Conservation (phyloP, 2,797 vertebrate species). For the Sciaenops ocellatus region DNA sequence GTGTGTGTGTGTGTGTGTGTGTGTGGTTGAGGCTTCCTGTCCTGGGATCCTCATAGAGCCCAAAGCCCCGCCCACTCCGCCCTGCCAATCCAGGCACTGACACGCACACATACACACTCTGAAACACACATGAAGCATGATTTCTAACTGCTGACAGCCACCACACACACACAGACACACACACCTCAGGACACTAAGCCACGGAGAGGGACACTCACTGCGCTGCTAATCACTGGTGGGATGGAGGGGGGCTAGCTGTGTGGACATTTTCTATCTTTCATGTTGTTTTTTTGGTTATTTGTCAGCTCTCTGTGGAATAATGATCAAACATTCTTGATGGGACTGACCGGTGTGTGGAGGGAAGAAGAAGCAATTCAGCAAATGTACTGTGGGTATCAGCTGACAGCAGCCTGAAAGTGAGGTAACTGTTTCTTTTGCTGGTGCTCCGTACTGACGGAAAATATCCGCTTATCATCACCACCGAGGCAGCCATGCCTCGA, state of each 20-base stretch:
- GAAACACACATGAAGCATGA: constrained; percentile 69
- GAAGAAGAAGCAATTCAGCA: constrained; percentile 10
- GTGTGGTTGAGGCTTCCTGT: constrained; percentile 57
- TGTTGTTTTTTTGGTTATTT: neutral
- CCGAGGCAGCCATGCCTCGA: constrained; percentile 50
- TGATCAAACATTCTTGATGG: constrained; percentile 37
- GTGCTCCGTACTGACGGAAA: neutral
- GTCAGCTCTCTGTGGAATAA: constrained; percentile 47
- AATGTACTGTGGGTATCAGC: neutral
- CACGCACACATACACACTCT: constrained; percentile 58
- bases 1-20: constrained; percentile 1
- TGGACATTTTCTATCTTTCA: constrained; percentile 43
- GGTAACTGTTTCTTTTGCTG: constrained; percentile 8
- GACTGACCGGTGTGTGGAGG: constrained; percentile 20
- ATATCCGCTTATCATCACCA: neutral
- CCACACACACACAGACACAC: constrained; percentile 29
- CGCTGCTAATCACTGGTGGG: constrained; percentile 64
- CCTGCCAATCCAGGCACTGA: constrained; percentile 62
- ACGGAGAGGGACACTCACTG: constrained; percentile 55
- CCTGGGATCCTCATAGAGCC: constrained; percentile 70
- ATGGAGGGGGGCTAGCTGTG: constrained; percentile 75
- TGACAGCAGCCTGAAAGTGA: constrained; percentile 44
- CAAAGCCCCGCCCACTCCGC: constrained; percentile 67
- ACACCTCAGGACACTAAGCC: constrained; percentile 40
- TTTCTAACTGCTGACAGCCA: constrained; percentile 54